Conservation (phyloP, 2,888 invertebrate genomes). For the Trichacis sp. region DNA sequence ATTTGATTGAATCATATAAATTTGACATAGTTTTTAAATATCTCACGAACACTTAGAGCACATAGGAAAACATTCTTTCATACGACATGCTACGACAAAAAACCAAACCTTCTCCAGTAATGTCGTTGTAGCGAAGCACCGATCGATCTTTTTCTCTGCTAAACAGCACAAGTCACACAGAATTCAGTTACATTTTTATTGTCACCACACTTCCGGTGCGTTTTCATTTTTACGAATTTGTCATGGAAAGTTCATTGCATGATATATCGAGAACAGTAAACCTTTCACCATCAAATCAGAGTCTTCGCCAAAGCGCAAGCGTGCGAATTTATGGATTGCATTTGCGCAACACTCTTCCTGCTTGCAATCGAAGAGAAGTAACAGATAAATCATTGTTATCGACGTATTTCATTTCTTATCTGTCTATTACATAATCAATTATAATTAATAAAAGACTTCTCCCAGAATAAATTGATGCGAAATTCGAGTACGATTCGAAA, state of each 20-base stretch:
- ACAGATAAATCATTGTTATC: no score
- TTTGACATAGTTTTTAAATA: no score
- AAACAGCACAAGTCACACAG: slow-evolving; percentile 20
- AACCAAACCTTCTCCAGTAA: slow-evolving; percentile 34
- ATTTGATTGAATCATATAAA: no score
- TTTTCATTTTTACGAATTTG: slow-evolving; percentile 32
- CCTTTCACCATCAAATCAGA: slow-evolving; percentile 31
- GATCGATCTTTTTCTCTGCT: slow-evolving; percentile 7
- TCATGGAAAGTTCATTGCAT: slow-evolving; percentile 25
- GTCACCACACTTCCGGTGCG: slow-evolving; percentile 33
- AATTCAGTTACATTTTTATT: slow-evolving; percentile 9
- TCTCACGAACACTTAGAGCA: no score
- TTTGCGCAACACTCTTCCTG: slow-evolving; percentile 25
- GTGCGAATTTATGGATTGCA: slow-evolving; percentile 40
- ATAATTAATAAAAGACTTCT: no score
- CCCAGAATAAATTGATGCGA: no score
- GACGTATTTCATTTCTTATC: no score
- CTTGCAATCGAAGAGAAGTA: slow-evolving; percentile 31
- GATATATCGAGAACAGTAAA: slow-evolving; percentile 29
- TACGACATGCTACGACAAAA: no score
- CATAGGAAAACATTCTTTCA: no score
- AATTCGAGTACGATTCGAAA: no score
- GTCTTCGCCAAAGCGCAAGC: slow-evolving; percentile 34
- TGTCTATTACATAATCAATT: no score
- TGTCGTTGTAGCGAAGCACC: slow-evolving; percentile 20